Conservation (phyloP, 2,113 vertebrate genomes). For the Hoplias malabaricus region DNA sequence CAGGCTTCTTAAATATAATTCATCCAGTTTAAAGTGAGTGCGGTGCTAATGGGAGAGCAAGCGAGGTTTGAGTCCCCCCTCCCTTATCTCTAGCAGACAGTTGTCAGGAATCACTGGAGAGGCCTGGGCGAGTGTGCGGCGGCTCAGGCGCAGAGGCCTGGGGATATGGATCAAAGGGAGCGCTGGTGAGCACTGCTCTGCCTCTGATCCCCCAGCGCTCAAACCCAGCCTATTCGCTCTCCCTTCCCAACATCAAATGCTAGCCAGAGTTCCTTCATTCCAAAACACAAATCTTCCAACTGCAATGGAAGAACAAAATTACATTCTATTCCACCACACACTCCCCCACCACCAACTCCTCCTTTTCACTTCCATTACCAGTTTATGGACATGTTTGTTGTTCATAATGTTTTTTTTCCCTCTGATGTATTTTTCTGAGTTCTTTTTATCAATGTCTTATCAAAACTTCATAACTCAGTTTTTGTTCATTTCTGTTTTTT, state of each 20-base stretch:
- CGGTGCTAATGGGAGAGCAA: constrained; percentile 71
- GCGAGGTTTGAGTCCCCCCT: constrained; percentile 74
- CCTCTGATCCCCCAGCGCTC: constrained; percentile 86
- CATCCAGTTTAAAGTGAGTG: constrained; percentile 74
- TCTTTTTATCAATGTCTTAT: neutral
- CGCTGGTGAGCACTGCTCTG: constrained; percentile 81
- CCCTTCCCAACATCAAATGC: constrained; percentile 80
- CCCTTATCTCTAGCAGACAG: constrained; percentile 98
- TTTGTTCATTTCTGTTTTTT: neutral
- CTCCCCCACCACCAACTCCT: constrained; percentile 3
- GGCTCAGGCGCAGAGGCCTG: constrained; percentile 91
- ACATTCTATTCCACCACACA: constrained; percentile 19
- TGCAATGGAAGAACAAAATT: constrained; percentile 46
- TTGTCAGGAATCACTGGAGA: constrained; percentile 98
- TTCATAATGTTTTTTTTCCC: constrained; percentile 52
- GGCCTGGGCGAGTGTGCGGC: constrained; percentile 86
- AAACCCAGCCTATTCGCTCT: constrained; percentile 73
- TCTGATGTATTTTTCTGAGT: constrained; percentile 36
- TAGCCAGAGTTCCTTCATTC: constrained; percentile 70
- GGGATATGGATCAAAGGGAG: constrained; percentile 99
- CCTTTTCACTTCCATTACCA: constrained; percentile 47
- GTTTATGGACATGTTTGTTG: constrained; percentile 56
- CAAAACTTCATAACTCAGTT: neutral
- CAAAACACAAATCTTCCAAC: constrained; percentile 72
- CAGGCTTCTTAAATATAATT: constrained; percentile 67